Conservation (phyloP, 2,888 invertebrate genomes). For the Cynaeus angustus region DNA sequence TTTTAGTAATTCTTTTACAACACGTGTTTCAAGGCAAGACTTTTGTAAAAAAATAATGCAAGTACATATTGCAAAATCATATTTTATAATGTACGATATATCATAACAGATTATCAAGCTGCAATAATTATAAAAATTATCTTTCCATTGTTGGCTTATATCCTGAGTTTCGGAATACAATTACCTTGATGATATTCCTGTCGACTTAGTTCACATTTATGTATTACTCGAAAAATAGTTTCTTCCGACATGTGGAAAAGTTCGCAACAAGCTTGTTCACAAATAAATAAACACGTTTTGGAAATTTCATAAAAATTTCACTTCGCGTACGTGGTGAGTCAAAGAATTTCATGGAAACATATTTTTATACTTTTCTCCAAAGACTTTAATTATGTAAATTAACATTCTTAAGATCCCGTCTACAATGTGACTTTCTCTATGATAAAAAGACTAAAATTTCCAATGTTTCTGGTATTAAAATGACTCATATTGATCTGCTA, state of each 20-base stretch:
- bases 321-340: conserved; percentile 27
- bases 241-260: conserved; percentile 38
- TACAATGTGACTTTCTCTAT: conserved; percentile 5
- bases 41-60: conserved; percentile 43
- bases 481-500: background rate
- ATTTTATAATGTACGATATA: conserved; percentile 42
- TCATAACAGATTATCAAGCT: conserved; percentile 48
- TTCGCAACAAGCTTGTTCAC: conserved; percentile 2
- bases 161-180: conserved; percentile 53
- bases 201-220: conserved; percentile 7
- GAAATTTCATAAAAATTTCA: conserved; percentile 27
- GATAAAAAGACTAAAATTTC: background rate
- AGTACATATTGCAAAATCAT: conserved; percentile 37
- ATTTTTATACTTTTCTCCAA: background rate
- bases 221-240: conserved; percentile 29
- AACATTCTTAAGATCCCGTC: background rate
- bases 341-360: background rate
- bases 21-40: conserved; percentile 30
- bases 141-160: conserved; percentile 55
- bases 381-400: conserved; percentile 10
- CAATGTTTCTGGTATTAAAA: background rate
- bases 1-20: conserved; percentile 26
- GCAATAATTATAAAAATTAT: conserved; percentile 53
- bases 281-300: conserved; percentile 16
- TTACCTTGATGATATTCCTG: conserved; percentile 43